Evolutionary conservation across 2,797 vertebrate species (phyloP).

Genomic region (Pipistrellus pygmaeus): DNA sequence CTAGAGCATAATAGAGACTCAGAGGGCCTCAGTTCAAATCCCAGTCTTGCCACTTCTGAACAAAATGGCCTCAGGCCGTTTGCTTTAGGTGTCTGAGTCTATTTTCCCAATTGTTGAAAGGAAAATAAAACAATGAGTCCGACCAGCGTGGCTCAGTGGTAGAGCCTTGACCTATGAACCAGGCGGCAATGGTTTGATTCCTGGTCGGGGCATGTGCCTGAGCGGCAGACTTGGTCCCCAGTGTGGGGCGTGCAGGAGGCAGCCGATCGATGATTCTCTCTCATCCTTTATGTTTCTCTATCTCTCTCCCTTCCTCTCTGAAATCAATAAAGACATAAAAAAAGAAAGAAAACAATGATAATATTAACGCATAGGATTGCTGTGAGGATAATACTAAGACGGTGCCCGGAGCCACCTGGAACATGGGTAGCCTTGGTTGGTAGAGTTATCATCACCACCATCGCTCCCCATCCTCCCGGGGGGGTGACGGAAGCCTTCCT

Average conservation of each 20-base stretch:
- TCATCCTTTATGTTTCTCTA: no score
- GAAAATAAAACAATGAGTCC: not conserved
- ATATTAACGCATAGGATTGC: not conserved
- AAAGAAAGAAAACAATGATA: not conserved
- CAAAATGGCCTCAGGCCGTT: not conserved
- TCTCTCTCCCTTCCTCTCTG: no score
- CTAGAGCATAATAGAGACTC: not conserved
- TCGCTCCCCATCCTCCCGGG: no score
- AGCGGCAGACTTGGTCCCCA: no score
- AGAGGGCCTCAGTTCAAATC: not conserved
- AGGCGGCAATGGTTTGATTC: no score
- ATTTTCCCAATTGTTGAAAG: not conserved
- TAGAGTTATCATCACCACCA: fast-evolving
- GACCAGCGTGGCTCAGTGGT: no score
- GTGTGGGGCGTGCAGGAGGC: no score
- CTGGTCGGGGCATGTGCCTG: no score
- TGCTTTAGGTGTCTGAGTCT: not conserved
- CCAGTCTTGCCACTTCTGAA: not conserved
- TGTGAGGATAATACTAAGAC: not conserved
- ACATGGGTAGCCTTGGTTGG: not conserved
- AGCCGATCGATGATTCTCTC: no score
- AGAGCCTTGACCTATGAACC: no score
- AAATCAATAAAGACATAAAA: no score
- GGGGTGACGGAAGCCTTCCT: not conserved
- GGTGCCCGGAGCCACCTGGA: not conserved